Evolutionary conservation across 2,888 invertebrate genomes (phyloP), one percentile per base, ranked within the genome.

Genomic region (Amiota minor): DNA sequence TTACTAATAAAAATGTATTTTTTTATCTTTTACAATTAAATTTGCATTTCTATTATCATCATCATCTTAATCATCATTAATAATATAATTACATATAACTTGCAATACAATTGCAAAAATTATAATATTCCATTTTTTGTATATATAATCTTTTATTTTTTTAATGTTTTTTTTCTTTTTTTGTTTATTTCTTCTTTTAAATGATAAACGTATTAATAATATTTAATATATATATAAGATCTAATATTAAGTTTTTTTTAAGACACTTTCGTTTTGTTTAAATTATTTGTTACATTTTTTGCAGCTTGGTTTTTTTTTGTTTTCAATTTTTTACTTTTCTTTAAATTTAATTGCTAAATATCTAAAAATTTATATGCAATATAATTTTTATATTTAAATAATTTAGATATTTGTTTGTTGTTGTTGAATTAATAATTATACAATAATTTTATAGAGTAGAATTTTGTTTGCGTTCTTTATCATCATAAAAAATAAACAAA

Each of bases 211-310:
- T 86, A 86, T 85, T 81, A 80, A 79, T 85, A 86, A 35, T 35
- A 35, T 35, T 35, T 35, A 82, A 84, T 80, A 81, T 83, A 81
- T 72, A 71, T 75, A 68, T 67, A 86, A 86, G 83, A 84, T 83
- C 86, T 88, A 88, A 87, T 86, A 84, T 88, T 88, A 88, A 81
- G 83, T 76, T 81, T 79, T 75, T 85, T 87, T 87, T 88, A 88
- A 88, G 87, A 88, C 87, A 88, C 87, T 88, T 87, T 87, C 82
- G 87, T 86, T 87, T 85, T 85, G 55, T 72, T 65, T 45, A 62
- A 64, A 45, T 56, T 72, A 65, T 72, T 35, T 65, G 55, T 64
- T 72, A 56, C 65, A 45, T 56, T 71, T 62, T 59, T 71, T 62
- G 50, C 62, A 61, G 61, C 61, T 50, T 47, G 53, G 49, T 73